A percentile compares a stretch with the other conserved stretches of the same genome.
phyloP scores from a whole-genome alignment of 2,888 invertebrate genomes.

The Lasioglossum pauxillum region DNA sequence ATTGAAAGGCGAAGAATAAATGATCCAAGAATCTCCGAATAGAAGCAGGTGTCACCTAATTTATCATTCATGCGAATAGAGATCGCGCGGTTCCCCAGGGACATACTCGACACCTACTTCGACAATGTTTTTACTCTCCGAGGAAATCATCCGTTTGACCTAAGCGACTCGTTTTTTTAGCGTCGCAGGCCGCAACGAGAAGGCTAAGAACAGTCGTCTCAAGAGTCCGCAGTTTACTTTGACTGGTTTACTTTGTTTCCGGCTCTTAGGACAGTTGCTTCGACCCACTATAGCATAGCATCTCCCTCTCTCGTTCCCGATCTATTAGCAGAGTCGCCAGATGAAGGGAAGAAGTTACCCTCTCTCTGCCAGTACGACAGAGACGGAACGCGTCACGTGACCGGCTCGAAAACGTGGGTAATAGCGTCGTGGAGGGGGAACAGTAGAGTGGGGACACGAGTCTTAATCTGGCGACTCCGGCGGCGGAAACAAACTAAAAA shows the following conservation, averaged over 20 bases:
- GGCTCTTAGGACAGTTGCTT: conserved; percentile 10
- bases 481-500: not conserved
- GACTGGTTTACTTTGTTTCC: conserved; percentile 41
- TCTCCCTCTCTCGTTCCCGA: not conserved
- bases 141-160: conserved; percentile 51
- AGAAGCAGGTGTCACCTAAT: not conserved
- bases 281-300: not conserved
- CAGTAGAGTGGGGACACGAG: too few relatives aligned
- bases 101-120: not conserved
- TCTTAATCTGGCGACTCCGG: not conserved
- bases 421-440: too few relatives aligned
- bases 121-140: conserved; percentile 17
- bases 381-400: too few relatives aligned
- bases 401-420: too few relatives aligned
- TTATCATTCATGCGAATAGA: not conserved
- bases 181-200: conserved; percentile 11
- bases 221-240: conserved; percentile 19
- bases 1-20: not conserved
- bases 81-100: not conserved
- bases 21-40: not conserved
- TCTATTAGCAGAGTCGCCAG: not conserved
- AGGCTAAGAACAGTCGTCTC: conserved; percentile 1
- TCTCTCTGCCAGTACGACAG: too few relatives aligned
- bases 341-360: too few relatives aligned
- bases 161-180: not conserved